A percentile compares a stretch with the other conserved stretches of the same genome.
Conservation (phyloP, 2,113 vertebrate genomes). For the Zosterops borbonicus region DNA sequence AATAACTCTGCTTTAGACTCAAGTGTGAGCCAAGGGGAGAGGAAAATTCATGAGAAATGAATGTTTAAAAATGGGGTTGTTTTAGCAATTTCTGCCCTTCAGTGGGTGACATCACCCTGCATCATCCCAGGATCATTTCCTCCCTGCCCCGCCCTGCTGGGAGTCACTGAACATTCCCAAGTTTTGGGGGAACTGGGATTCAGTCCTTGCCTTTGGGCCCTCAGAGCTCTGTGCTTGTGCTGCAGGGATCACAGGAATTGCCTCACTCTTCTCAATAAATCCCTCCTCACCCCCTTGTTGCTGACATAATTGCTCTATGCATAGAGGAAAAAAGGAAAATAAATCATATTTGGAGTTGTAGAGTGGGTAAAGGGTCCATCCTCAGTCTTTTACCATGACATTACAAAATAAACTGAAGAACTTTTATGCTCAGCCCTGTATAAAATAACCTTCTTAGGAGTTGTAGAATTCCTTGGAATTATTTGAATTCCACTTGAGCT, state of each 20-base stretch:
- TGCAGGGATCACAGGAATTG: not conserved
- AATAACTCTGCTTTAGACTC: not conserved
- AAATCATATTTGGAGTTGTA: not conserved
- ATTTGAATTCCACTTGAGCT: not conserved
- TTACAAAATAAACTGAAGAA: not conserved
- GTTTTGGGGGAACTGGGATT: not conserved
- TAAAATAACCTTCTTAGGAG: not conserved
- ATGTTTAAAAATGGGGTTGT: rapidly evolving
- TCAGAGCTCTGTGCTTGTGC: not conserved
- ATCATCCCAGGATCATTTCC: not conserved
- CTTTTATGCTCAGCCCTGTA: rapidly evolving
- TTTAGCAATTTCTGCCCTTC: not conserved
- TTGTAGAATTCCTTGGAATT: not conserved
- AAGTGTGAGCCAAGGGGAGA: not conserved
- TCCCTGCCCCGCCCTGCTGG: not conserved
- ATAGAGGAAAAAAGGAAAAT: not conserved
- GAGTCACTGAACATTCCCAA: not conserved
- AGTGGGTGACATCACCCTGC: not conserved
- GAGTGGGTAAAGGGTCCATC: not conserved
- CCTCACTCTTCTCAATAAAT: not conserved
- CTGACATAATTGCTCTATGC: not conserved
- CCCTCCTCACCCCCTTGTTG: not conserved
- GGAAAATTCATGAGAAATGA: not conserved
- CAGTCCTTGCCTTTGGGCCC: not conserved
- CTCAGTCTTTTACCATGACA: not conserved